phyloP scores from a whole-genome alignment of 1,140 invertebrate species.

The Microplitis mediator region DNA sequence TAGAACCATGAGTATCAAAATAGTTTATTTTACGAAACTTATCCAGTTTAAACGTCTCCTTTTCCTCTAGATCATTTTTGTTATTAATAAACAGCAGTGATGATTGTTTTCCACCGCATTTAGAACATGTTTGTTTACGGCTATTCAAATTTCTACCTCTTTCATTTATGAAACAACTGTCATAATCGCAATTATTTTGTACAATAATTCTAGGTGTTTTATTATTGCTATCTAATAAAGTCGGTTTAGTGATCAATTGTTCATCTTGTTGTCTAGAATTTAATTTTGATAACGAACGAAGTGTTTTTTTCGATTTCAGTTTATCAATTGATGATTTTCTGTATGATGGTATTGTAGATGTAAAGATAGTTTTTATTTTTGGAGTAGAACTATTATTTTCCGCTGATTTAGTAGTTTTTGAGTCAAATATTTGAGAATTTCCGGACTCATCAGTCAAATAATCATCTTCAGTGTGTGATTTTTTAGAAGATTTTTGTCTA shows the following conservation, averaged over 20 bases:
- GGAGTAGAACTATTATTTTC: not conserved
- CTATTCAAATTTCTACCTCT: not conserved
- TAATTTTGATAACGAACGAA: not conserved
- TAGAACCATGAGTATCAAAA: constrained; percentile 54
- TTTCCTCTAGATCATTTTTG: constrained; percentile 13
- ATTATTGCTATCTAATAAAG: not conserved
- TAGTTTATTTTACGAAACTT: constrained; percentile 54
- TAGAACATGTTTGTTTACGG: not conserved
- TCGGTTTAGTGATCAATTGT: not conserved
- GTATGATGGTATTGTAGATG: not conserved
- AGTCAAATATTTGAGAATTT: not conserved
- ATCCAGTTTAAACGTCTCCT: constrained; percentile 34
- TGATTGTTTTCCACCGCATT: constrained; percentile 15
- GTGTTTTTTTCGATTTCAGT: not conserved
- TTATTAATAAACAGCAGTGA: constrained; percentile 7
- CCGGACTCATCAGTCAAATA: no score
- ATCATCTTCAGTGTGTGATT: no score
- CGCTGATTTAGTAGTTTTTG: not conserved
- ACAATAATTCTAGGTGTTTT: not conserved
- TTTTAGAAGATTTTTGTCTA: not conserved
- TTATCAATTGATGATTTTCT: not conserved
- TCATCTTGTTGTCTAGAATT: not conserved
- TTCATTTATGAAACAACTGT: constrained; percentile 6
- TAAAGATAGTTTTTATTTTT: constrained; percentile 19
- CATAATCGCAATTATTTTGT: constrained; percentile 9